Conservation (phyloP, 2,888 invertebrate genomes). For the Nephrocerus scutellatus region DNA sequence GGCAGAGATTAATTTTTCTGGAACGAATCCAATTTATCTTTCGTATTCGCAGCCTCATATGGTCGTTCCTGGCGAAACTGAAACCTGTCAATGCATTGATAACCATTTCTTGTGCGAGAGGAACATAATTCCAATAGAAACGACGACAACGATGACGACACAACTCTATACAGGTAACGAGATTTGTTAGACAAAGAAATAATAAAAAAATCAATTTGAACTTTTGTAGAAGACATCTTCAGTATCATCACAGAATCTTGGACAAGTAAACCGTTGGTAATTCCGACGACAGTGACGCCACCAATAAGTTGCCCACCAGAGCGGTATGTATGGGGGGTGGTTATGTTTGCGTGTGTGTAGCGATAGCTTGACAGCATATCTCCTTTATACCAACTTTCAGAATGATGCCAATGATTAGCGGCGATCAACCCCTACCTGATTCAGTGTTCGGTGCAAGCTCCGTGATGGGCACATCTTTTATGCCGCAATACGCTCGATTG, state of each 20-base stretch:
- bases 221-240: constrained; percentile 6
- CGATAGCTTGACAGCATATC: no score
- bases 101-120: constrained; percentile 62
- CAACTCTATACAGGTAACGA: background rate
- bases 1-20: constrained; percentile 5
- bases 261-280: constrained; percentile 20
- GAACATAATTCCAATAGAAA: constrained; percentile 26
- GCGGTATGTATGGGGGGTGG: constrained; percentile 36
- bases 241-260: background rate
- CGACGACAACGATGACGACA: constrained; percentile 13
- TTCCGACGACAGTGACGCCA: constrained; percentile 44
- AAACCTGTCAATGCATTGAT: constrained; percentile 72
- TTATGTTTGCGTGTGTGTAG: no score
- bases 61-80: constrained; percentile 53
- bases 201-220: background rate
- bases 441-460: constrained; percentile 57
- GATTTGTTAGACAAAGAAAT: no score
- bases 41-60: constrained; percentile 58
- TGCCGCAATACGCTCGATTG: constrained; percentile 53
- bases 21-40: background rate
- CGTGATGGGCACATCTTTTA: constrained; percentile 47
- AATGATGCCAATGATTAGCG: constrained; percentile 48
- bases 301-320: constrained; percentile 47
- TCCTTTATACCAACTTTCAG: constrained; percentile 22
- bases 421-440: constrained; percentile 49